A percentile compares a stretch with the other conserved stretches of the same genome.
Evolutionary conservation across 2,797 vertebrate species (phyloP).

Genomic region (Balearica regulorum): DNA sequence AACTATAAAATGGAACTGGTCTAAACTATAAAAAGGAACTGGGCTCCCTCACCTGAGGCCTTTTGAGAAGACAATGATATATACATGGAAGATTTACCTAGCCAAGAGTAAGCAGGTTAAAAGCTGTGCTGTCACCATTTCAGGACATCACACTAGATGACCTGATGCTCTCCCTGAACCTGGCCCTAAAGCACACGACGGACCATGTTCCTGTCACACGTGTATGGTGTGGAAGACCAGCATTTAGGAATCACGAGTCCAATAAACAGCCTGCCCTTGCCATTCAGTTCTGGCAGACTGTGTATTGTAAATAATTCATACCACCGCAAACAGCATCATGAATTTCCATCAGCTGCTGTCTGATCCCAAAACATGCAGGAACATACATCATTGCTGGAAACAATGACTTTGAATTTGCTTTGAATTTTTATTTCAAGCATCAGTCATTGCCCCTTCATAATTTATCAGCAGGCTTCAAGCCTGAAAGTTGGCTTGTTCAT

Average conservation of each 20-base stretch:
- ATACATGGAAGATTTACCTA: background rate
- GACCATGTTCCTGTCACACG: background rate
- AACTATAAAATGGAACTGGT: background rate
- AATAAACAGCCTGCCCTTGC: background rate
- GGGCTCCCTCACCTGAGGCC: background rate
- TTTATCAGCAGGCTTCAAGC: background rate
- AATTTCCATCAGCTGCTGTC: constrained; percentile 30
- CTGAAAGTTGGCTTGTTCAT: background rate
- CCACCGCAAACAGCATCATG: background rate
- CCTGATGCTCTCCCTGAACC: background rate
- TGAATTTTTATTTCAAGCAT: constrained; percentile 19
- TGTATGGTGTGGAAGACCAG: background rate
- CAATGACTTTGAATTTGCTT: background rate
- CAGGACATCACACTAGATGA: background rate
- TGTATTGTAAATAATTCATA: background rate
- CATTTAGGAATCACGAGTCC: fast-evolving
- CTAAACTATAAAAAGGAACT: background rate
- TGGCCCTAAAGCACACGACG: background rate
- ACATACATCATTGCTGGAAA: background rate
- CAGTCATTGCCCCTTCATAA: background rate
- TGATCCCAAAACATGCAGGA: background rate
- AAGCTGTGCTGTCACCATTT: background rate
- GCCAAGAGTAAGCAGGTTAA: background rate
- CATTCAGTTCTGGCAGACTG: background rate
- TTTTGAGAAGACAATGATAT: background rate